These are phyloP conservation scores for Glyphotaelius pellucidus DNA, from an alignment of 2,888 invertebrate species.

Conservation along the genomic window DNA sequence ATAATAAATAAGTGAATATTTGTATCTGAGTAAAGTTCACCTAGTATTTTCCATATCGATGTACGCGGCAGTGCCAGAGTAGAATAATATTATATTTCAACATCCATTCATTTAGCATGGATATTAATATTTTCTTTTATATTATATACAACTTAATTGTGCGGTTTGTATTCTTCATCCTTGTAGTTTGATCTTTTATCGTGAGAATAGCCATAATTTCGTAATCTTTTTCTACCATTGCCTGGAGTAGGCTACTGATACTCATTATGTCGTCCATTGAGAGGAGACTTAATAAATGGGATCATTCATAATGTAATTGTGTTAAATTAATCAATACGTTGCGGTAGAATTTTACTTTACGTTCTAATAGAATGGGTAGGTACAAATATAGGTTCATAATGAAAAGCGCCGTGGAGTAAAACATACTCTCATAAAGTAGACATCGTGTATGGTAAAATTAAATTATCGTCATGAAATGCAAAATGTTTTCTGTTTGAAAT, in stretches of 20 bases:
- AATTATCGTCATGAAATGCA: too few species aligned
- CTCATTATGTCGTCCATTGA: not conserved
- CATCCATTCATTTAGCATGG: not conserved
- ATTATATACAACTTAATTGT: constrained; percentile 27
- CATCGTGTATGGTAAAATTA: not conserved
- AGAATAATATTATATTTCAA: not conserved
- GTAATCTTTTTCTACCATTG: not conserved
- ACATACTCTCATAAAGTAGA: not conserved
- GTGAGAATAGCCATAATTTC: constrained; percentile 10
- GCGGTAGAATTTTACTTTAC: not conserved
- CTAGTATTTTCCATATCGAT: not conserved
- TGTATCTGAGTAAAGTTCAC: not conserved
- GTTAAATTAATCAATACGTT: not conserved
- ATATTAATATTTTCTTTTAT: constrained; percentile 38
- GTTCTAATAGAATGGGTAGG: not conserved
- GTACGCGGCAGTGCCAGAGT: not conserved
- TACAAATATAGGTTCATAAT: not conserved
- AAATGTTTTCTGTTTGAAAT: too few species aligned
- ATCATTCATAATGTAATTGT: not conserved
- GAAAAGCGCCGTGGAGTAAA: not conserved
- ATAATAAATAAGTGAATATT: too few species aligned
- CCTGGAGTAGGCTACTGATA: not conserved
- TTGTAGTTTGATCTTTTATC: constrained; percentile 22
- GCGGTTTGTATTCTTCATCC: constrained; percentile 11
- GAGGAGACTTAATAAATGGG: not conserved